A percentile compares a stretch with the other conserved stretches of the same genome.
phyloP scores from a whole-genome alignment of 2,797 vertebrate genomes.

The Melanotaenia maccullochi region DNA sequence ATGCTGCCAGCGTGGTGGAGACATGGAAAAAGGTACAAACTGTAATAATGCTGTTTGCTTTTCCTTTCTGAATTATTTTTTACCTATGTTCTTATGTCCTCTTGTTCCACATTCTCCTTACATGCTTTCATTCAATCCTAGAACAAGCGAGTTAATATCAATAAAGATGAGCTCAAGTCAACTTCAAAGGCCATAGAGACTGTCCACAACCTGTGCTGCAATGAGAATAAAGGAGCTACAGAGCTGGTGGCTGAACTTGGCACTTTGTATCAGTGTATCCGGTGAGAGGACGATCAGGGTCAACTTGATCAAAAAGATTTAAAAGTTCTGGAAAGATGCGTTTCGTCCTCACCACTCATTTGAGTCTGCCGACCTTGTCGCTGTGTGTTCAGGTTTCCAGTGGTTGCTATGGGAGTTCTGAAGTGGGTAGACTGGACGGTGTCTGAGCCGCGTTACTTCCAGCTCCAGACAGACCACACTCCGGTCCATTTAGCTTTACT shows the following conservation, averaged over 20 bases:
- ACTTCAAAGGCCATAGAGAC: slow-evolving; percentile 98
- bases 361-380: not conserved
- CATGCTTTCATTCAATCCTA: slow-evolving; percentile 52
- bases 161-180: slow-evolving; percentile 97
- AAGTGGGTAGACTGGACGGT: slow-evolving; percentile 99
- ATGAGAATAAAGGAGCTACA: slow-evolving; percentile 98
- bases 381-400: slow-evolving; percentile 88
- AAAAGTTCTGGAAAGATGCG: not conserved
- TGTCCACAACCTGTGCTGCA: slow-evolving; percentile 96
- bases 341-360: not conserved
- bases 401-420: slow-evolving; percentile 97
- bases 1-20: slow-evolving; percentile 97
- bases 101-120: not conserved
- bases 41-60: not conserved
- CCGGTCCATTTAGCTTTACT: slow-evolving; percentile 94
- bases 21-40: slow-evolving; percentile 96
- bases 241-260: slow-evolving; percentile 96
- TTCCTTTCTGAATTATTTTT: slow-evolving; percentile 64
- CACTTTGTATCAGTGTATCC: slow-evolving; percentile 96
- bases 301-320: not conserved
- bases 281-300: slow-evolving; percentile 77
- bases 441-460: slow-evolving; percentile 97
- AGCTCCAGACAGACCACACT: slow-evolving; percentile 98
- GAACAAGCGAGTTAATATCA: slow-evolving; percentile 98
- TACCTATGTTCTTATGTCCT: not conserved